Conservation (phyloP, 1,140 invertebrate genomes). For the Temnothorax longispinosus region DNA sequence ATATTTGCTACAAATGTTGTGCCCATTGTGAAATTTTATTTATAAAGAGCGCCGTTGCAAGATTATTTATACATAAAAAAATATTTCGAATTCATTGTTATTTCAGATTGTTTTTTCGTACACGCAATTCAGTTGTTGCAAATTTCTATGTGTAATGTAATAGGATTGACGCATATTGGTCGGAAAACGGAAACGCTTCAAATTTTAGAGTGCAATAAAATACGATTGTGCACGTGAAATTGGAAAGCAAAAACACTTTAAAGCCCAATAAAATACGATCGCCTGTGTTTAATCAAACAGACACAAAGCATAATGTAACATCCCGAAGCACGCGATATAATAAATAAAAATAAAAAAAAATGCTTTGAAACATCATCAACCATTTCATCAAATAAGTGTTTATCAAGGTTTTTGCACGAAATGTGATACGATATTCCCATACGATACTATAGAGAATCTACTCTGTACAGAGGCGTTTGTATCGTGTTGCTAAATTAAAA, state of each 20-base stretch:
- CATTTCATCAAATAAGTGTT: constrained; percentile 11
- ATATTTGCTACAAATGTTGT: not conserved
- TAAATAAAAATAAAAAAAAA: not conserved
- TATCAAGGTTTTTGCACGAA: not conserved
- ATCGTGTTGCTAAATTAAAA: not conserved
- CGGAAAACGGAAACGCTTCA: constrained; percentile 25
- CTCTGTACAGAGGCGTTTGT: not conserved
- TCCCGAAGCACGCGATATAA: not conserved
- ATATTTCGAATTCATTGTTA: not conserved
- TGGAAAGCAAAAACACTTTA: constrained; percentile 42
- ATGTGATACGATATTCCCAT: not conserved
- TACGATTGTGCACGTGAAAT: constrained; percentile 14
- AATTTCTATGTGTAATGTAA: constrained; percentile 29
- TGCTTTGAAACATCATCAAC: constrained; percentile 19
- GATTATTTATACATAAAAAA: not conserved
- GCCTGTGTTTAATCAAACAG: constrained; percentile 35
- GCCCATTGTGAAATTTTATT: not conserved
- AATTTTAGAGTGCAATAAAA: constrained; percentile 50
- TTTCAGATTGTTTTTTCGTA: constrained; percentile 2
- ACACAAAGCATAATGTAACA: constrained; percentile 29
- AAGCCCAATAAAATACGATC: constrained; percentile 42
- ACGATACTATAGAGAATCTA: not conserved
- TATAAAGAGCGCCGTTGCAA: not conserved
- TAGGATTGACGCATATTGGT: constrained; percentile 26
- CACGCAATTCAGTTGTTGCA: not conserved